A percentile compares a stretch with the other conserved stretches of the same genome.
phyloP scores from a whole-genome alignment of 2,113 vertebrate species.

The Ctenodactylus gundi region DNA sequence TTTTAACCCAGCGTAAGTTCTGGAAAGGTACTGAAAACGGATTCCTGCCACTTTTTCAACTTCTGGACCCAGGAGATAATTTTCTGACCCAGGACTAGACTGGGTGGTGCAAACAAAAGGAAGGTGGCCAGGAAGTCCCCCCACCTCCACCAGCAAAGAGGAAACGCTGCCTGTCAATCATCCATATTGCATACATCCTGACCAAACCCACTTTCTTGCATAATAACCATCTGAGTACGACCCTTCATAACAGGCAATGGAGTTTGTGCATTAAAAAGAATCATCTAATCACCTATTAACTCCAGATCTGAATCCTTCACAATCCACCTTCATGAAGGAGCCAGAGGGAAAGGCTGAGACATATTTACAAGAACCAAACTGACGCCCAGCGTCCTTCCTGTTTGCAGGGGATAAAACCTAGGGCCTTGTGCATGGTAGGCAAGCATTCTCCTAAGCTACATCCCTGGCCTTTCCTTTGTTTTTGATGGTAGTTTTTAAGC shows the following conservation, averaged over 20 bases:
- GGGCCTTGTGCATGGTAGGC: rapidly evolving
- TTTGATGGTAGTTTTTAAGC: neutral
- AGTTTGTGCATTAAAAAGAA: neutral
- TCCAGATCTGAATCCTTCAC: neutral
- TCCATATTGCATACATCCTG: neutral
- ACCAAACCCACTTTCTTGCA: neutral
- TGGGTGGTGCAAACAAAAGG: neutral
- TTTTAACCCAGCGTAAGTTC: neutral
- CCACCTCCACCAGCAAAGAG: neutral
- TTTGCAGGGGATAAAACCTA: neutral
- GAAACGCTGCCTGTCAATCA: neutral
- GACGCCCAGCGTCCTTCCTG: neutral
- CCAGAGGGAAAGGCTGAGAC: neutral
- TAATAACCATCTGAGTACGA: neutral
- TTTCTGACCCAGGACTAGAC: rapidly evolving
- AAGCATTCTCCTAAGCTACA: neutral
- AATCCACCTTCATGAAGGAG: neutral
- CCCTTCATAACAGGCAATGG: rapidly evolving
- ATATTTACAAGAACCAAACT: neutral
- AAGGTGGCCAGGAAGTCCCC: neutral
- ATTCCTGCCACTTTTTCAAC: neutral
- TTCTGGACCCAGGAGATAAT: neutral
- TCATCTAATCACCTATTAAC: too few species aligned
- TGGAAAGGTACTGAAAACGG: neutral
- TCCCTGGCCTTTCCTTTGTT: neutral